phyloP scores from a whole-genome alignment of 53 echinoderm and acorn worm species.

The Holothuria leucospilota region DNA sequence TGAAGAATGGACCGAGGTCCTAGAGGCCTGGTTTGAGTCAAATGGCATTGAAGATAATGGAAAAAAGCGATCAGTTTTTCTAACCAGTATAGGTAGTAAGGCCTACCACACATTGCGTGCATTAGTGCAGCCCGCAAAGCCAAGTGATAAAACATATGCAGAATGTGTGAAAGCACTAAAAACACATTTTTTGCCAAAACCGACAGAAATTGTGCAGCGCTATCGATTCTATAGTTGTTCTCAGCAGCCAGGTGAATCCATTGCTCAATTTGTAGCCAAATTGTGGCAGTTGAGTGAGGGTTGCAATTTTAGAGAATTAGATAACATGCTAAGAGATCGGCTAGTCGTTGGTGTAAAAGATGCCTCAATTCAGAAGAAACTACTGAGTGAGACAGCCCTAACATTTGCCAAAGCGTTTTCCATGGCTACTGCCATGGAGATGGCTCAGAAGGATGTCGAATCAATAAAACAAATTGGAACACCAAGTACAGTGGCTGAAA shows the following conservation, averaged over 20 bases:
- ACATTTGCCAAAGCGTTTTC: conserved; percentile 51
- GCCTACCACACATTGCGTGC: conserved; percentile 53
- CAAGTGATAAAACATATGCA: conserved; percentile 47
- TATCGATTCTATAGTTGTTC: background rate
- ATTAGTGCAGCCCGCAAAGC: conserved; percentile 63
- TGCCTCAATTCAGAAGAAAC: too few species aligned
- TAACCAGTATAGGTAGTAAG: conserved; percentile 62
- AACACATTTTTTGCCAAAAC: conserved; percentile 26
- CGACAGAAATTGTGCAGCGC: conserved; percentile 30
- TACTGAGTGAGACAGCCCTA: background rate
- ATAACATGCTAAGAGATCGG: conserved; percentile 58
- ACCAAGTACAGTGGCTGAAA: too few species aligned
- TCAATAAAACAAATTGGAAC: too few species aligned
- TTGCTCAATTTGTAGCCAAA: conserved; percentile 40
- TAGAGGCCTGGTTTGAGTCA: conserved; percentile 53
- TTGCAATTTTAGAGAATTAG: conserved; percentile 51
- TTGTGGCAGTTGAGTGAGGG: conserved; percentile 11
- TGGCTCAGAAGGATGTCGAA: too few species aligned
- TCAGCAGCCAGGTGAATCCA: conserved; percentile 19
- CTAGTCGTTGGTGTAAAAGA: conserved; percentile 35
- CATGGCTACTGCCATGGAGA: background rate
- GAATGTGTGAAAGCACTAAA: conserved; percentile 48
- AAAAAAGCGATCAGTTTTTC: conserved; percentile 56
- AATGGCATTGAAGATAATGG: conserved; percentile 32
- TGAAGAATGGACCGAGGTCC: conserved; percentile 60